phyloP scores from a whole-genome alignment of 2,888 invertebrate genomes.

The Nomada flava region DNA sequence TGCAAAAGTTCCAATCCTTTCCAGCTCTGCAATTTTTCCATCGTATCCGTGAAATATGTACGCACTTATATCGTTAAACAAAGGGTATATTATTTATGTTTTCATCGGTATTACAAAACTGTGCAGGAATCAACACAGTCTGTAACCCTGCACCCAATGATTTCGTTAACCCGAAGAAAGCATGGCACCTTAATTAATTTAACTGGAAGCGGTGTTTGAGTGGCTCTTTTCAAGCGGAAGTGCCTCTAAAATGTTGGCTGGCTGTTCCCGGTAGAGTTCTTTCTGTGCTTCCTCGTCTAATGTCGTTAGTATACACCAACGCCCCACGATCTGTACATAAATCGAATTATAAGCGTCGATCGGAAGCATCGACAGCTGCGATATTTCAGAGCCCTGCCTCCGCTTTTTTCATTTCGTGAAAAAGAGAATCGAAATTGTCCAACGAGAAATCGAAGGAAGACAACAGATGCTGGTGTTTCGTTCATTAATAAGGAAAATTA shows the following conservation, averaged over 20 bases:
- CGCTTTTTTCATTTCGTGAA: neutral
- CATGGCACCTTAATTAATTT: conserved; percentile 60
- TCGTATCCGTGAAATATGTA: too few species aligned
- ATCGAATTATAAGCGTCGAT: conserved; percentile 47
- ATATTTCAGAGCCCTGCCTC: neutral
- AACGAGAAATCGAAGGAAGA: neutral
- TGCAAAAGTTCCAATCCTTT: too few species aligned
- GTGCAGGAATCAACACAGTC: too few species aligned
- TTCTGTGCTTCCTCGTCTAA: conserved; percentile 21
- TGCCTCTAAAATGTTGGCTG: conserved; percentile 37
- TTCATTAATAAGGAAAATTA: too few species aligned
- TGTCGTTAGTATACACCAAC: conserved; percentile 25
- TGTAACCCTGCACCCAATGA: neutral
- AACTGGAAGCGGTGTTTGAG: conserved; percentile 31
- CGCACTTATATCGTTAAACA: too few species aligned
- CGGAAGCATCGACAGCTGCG: neutral
- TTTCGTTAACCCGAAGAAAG: conserved; percentile 48
- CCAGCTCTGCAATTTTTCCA: too few species aligned
- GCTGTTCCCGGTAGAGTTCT: conserved; percentile 25
- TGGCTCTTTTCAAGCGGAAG: conserved; percentile 20
- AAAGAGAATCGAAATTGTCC: neutral
- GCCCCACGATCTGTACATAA: conserved; percentile 29
- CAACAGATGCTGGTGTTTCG: too few species aligned
- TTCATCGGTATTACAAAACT: too few species aligned
- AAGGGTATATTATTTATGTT: too few species aligned